Evolutionary conservation across 2,888 invertebrate genomes (phyloP).

Genomic region (Spilarctia lutea): DNA sequence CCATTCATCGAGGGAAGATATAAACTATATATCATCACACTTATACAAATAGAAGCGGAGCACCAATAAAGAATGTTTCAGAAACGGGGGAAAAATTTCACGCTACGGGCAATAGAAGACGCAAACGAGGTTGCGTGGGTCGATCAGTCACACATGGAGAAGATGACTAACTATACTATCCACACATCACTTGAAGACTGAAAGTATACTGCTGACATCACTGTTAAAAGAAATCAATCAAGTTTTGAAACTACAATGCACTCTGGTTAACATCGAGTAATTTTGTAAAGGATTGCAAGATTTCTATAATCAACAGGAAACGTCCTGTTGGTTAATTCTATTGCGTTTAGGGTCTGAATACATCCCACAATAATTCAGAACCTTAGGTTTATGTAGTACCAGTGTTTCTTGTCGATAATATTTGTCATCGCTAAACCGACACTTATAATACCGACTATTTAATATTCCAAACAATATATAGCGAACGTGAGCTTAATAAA

Average conservation of each 20-base stretch:
- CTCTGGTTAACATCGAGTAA: not conserved
- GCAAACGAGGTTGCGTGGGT: no score
- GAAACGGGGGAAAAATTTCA: no score
- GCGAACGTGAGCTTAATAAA: conserved; percentile 14
- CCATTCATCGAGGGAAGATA: no score
- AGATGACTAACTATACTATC: not conserved
- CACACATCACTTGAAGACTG: not conserved
- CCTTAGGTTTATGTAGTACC: not conserved
- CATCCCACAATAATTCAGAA: not conserved
- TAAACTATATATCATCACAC: no score
- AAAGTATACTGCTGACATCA: not conserved
- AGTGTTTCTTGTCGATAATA: not conserved
- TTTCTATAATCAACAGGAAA: not conserved
- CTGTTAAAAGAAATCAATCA: not conserved
- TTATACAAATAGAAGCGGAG: no score
- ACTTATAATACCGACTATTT: conserved; percentile 1
- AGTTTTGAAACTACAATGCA: not conserved
- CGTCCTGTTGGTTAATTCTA: no score
- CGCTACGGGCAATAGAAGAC: no score
- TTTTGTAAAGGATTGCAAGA: not conserved
- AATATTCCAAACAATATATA: conserved; percentile 1
- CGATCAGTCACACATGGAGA: not conserved
- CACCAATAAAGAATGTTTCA: no score
- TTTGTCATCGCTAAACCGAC: not conserved
- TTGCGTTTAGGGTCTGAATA: not conserved